Conservation (phyloP, 2,797 vertebrate species). For the Catostomus latipinnis region DNA sequence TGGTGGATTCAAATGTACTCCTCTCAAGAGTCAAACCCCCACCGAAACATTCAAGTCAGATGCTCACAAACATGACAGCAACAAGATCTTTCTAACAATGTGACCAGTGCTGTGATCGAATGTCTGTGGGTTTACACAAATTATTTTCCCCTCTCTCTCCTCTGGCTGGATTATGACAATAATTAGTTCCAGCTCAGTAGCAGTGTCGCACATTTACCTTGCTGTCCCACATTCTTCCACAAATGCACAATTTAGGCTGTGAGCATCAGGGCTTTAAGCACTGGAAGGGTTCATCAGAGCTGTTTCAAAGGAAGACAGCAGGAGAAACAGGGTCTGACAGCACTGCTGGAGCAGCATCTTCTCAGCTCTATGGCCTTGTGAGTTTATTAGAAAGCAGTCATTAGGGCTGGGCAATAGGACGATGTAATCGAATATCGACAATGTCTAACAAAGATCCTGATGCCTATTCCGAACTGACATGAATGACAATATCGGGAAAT, state of each 20-base stretch:
- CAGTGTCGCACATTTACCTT: conserved; percentile 10
- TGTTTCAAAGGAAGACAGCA: conserved; percentile 29
- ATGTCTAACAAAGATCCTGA: too few relatives aligned
- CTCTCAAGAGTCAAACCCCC: neutral
- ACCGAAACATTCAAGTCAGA: conserved; percentile 21
- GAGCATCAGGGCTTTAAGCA: conserved; percentile 5
- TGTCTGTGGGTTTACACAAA: conserved; percentile 50
- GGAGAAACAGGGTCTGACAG: conserved; percentile 31
- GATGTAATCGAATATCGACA: too few relatives aligned
- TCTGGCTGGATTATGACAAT: neutral
- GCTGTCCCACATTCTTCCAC: neutral
- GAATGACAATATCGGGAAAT: too few relatives aligned
- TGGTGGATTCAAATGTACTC: conserved; percentile 47
- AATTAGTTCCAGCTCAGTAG: conserved; percentile 46
- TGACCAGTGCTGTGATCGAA: conserved; percentile 9
- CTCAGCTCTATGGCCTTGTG: neutral
- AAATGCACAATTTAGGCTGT: conserved; percentile 14
- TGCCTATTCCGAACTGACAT: too few relatives aligned
- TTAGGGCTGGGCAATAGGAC: too few relatives aligned
- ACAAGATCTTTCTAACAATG: conserved; percentile 37
- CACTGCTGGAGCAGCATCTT: conserved; percentile 33
- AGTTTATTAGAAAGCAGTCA: conserved; percentile 26
- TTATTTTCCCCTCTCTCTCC: neutral
- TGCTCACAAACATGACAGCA: conserved; percentile 35
- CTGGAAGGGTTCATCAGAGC: conserved; percentile 25